These are phyloP conservation scores for Perdita meconis DNA, from an alignment of 2,888 invertebrate genomes.

Conservation along the genomic window DNA sequence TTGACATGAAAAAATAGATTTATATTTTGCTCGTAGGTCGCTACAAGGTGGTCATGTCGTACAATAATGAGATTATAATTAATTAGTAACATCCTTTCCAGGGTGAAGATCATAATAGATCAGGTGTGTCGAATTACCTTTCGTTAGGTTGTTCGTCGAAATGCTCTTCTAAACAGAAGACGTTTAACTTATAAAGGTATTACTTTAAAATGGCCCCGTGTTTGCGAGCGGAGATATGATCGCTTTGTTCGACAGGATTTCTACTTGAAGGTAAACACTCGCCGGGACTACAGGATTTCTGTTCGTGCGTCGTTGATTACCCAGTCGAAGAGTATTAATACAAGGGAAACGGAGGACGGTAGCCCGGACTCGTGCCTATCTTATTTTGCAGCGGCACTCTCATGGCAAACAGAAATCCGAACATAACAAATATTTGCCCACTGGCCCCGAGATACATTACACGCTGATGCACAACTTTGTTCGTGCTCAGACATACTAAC, in stretches of 20 bases:
- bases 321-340: slow-evolving; percentile 5
- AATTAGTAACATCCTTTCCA: too few species aligned
- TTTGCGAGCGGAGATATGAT: neutral
- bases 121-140: too few species aligned
- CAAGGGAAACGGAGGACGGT: slow-evolving; percentile 41
- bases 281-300: neutral
- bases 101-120: too few species aligned
- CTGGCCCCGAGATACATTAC: slow-evolving; percentile 43
- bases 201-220: neutral
- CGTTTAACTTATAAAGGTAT: too few species aligned
- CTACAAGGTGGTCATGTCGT: too few species aligned
- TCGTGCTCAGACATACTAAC: slow-evolving; percentile 55
- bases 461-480: slow-evolving; percentile 47
- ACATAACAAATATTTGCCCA: slow-evolving; percentile 65
- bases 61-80: too few species aligned
- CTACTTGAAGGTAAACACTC: slow-evolving; percentile 7
- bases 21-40: too few species aligned
- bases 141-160: too few species aligned
- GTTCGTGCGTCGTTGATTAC: neutral
- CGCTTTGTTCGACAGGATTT: neutral
- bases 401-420: slow-evolving; percentile 64
- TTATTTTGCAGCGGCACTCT: slow-evolving; percentile 50
- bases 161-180: too few species aligned
- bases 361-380: slow-evolving; percentile 56
- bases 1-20: too few species aligned